phyloP scores from a whole-genome alignment of 2,888 invertebrate genomes.

The Harpalus rufipes region DNA sequence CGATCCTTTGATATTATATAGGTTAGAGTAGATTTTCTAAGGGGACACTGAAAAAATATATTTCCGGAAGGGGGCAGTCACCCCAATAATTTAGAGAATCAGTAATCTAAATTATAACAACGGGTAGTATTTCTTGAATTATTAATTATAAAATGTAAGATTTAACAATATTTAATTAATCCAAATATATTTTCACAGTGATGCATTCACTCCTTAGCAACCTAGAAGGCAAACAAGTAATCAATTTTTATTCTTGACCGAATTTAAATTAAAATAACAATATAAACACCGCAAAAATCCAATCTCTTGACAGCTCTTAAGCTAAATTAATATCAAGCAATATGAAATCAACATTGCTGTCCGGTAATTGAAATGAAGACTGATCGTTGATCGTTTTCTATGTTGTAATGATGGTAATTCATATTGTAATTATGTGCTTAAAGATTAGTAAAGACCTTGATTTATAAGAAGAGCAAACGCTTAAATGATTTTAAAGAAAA shows the following conservation, averaged over 20 bases:
- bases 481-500: background rate
- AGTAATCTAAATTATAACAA: too few relatives aligned
- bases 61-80: too few relatives aligned
- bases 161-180: background rate
- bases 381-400: background rate
- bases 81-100: background rate
- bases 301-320: background rate
- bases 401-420: conserved; percentile 18
- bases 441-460: background rate
- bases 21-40: too few relatives aligned
- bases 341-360: background rate
- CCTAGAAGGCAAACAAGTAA: conserved; percentile 34
- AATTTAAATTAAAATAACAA: conserved; percentile 21
- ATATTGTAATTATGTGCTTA: conserved; percentile 21
- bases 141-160: too few relatives aligned
- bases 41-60: too few relatives aligned
- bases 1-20: too few relatives aligned
- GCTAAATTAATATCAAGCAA: conserved; percentile 13
- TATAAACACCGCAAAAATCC: conserved; percentile 14
- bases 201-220: background rate
- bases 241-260: conserved; percentile 38
- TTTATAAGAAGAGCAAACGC: background rate
- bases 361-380: background rate
- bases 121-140: too few relatives aligned
- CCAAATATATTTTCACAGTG: background rate